Percentiles rank a stretch among this genome's conserved stretches.
phyloP scores from a whole-genome alignment of 2,888 invertebrate genomes.

The Zaprionus obscuricornis region DNA sequence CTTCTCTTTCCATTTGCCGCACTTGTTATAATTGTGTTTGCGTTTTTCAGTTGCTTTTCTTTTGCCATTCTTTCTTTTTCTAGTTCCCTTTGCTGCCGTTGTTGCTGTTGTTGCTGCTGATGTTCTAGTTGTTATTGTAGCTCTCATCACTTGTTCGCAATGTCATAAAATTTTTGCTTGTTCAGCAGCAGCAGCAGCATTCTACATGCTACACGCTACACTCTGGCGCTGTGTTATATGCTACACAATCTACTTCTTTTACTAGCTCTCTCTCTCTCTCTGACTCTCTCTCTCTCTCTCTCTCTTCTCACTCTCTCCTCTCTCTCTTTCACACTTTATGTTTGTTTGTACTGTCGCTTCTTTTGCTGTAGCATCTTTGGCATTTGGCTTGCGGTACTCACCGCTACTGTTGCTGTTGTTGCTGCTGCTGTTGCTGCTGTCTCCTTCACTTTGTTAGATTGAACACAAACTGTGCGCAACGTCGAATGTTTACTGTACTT shows the following conservation, averaged over 20 bases:
- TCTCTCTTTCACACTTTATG: constrained; percentile 3
- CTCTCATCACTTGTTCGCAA: constrained; percentile 58
- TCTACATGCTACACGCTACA: constrained; percentile 28
- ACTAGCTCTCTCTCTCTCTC: constrained; percentile 21
- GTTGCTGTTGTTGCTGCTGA: constrained; percentile 4
- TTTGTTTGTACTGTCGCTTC: constrained; percentile 12
- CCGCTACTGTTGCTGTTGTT: constrained; percentile 17
- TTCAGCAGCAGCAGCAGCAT: constrained; percentile 56
- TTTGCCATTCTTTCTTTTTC: neutral
- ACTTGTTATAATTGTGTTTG: constrained; percentile 76
- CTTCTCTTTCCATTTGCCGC: constrained; percentile 48
- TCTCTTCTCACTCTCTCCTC: neutral
- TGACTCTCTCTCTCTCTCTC: neutral
- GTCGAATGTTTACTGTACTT: constrained; percentile 47
- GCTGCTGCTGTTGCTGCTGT: constrained; percentile 15
- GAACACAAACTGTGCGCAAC: constrained; percentile 51
- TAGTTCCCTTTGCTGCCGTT: neutral
- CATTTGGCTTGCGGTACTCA: constrained; percentile 65
- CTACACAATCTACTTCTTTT: constrained; percentile 23
- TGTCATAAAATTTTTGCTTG: constrained; percentile 75
- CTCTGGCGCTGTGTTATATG: neutral
- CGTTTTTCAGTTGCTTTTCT: constrained; percentile 63
- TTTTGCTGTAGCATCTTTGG: constrained; percentile 51
- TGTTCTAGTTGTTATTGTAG: constrained; percentile 18
- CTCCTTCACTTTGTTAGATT: constrained; percentile 63